Evolutionary conservation across 2,113 vertebrate genomes (phyloP), one percentile per base, ranked within the genome.

Genomic region (Chionomys nivalis): DNA sequence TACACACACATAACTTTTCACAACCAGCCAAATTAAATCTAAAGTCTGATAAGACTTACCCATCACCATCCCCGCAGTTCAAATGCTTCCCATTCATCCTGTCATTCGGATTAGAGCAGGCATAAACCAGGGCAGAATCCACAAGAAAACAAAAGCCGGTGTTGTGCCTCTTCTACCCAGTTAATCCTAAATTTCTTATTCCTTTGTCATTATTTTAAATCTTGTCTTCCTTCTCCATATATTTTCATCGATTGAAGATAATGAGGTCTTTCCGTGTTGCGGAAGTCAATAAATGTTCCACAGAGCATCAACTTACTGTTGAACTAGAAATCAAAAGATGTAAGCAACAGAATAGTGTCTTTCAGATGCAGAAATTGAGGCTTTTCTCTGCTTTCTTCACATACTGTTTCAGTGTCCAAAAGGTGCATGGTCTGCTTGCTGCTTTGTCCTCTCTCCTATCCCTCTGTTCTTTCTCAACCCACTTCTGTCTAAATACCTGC

Each of bases 391-490:
- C 63, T 55, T 83, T n/a, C n/a, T 87, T 70, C 24, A 7, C 10
- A 55, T 8, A 83, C 12, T 13, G 49, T 73, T 33, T 92, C 72
- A 76, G 16, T 68, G 58, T 42, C 52, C 92, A 88, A 76, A 63
- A 49, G 0, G 11, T 5, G 3, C 5, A 10, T n/a, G 23, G 5
- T 52, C 33, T 49, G 0, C 4, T 2, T 12, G 55, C n/a, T 52
- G 2, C 70, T 87, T 63, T 47, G 23, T 17, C 47, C 9, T 82
- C n/a, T 89, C 88, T 93, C 47, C 75, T 83, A n/a, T 7, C 6
- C 12, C 87, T 73, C 33, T 36, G 36, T 66, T 73, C 78, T 90
- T 82, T 63, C 23, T 90, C 31, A 89, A 73, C 3, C 26, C 55
- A 21, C 7, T 55, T 55, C 68, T 33, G 61, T 63, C 17, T 1